These are phyloP conservation scores for Seira musarum DNA, from an alignment of 2,888 invertebrate genomes.

Conservation along the genomic window DNA sequence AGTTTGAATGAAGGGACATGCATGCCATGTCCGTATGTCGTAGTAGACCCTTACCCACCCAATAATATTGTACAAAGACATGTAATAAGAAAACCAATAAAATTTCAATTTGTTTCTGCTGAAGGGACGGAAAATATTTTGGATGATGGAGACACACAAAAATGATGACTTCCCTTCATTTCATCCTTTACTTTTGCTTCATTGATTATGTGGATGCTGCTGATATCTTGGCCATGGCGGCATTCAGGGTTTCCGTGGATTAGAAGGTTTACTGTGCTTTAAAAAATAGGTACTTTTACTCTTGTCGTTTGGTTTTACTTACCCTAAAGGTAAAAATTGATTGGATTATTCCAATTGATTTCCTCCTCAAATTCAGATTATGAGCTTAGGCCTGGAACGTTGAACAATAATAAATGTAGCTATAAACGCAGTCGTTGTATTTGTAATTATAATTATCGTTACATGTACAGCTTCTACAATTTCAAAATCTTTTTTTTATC, in stretches of 20 bases:
- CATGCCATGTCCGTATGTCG: neutral
- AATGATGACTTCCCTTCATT: conserved; percentile 22
- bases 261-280: conserved; percentile 26
- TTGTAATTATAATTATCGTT: conserved; percentile 11
- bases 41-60: conserved; percentile 23
- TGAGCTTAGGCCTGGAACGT: too few species aligned
- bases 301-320: neutral
- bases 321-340: conserved; percentile 25
- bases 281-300: conserved; percentile 5
- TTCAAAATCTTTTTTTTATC: conserved; percentile 4
- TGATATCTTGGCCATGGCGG: conserved; percentile 27
- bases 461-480: conserved; percentile 6
- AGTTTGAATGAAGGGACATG: conserved; percentile 16
- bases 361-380: neutral
- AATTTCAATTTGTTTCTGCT: conserved; percentile 50
- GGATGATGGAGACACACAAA: conserved; percentile 27
- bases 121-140: conserved; percentile 14
- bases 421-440: conserved; percentile 9
- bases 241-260: conserved; percentile 32
- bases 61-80: conserved; percentile 1
- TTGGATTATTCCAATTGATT: conserved; percentile 58
- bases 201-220: conserved; percentile 32
- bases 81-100: conserved; percentile 50
- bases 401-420: too few species aligned
- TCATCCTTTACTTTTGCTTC: conserved; percentile 28